Evolutionary conservation across 1,140 invertebrate species (phyloP), one percentile per base, ranked within the genome.

Genomic region (Charaxes varanes): DNA sequence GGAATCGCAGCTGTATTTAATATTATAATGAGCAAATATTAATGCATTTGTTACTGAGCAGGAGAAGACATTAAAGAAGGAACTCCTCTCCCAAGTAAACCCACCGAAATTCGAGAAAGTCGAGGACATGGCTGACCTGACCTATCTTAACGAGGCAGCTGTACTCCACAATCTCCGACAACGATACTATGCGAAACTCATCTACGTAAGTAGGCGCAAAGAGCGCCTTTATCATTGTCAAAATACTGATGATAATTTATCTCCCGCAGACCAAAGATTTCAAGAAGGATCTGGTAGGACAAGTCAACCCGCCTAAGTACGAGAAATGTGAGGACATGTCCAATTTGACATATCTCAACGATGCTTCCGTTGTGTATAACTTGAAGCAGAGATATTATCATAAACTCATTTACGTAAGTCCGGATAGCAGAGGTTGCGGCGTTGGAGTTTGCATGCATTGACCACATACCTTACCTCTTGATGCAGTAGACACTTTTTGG

Each of bases 291-390:
- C 90, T 92, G 81, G 91, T 99, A 62, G 90, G 91, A 77, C 97
- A 99, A 90, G 97, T 99, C 87, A 99, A 99, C 87, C 98, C 98
- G 62, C 98, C 98, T 77, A 99, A 99, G 89, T 99, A 96, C 88
- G 97, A 99, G 88, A 99, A 98, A 92, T 90, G 89, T 87, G 97
- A 99, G 87, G 97, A 99, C 89, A 99, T 99, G 97, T 99, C 98
- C 61, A 99, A 98, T 88, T 93, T 99, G 92, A 99, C 98, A 84
- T 99, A 99, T 87, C 91, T 99, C 84, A 99, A 99, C 89, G 98
- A 99, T 86, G 97, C 98, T 86, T 97, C 96, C 79, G 97, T 99
- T 66, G 92, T 99, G 83, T 92, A 99, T 90, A 99, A 99, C 88
- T 91, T 99, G 88, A 97, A 97, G 87, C 91, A 96, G 87, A 92